Conservation (phyloP, 2,888 invertebrate species). For the Polymixis lichenea region DNA sequence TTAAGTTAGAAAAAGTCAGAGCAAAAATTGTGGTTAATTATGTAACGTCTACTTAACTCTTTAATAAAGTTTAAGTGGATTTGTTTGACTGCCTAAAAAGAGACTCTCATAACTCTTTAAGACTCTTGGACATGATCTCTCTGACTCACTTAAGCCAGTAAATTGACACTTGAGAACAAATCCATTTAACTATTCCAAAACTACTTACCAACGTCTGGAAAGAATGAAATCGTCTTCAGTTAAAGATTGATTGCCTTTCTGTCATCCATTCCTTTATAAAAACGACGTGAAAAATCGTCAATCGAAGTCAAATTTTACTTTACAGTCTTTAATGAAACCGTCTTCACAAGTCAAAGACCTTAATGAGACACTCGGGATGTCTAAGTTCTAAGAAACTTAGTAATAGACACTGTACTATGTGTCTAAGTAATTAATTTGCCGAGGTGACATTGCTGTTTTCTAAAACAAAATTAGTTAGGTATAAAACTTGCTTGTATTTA, state of each 20-base stretch:
- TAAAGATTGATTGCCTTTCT: constrained; percentile 53
- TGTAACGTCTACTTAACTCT: neutral
- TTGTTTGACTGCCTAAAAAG: neutral
- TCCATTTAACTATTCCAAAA: constrained; percentile 37
- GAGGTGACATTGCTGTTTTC: constrained; percentile 48
- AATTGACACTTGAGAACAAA: constrained; percentile 37
- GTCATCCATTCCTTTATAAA: constrained; percentile 35
- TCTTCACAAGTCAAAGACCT: constrained; percentile 40
- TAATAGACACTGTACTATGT: constrained; percentile 34
- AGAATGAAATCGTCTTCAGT: constrained; percentile 45
- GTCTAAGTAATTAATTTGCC: constrained; percentile 56
- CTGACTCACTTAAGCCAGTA: neutral
- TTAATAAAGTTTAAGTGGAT: neutral
- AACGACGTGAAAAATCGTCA: constrained; percentile 38
- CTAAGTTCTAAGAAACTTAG: constrained; percentile 53
- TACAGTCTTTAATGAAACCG: constrained; percentile 47
- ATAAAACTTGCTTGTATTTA: constrained; percentile 23
- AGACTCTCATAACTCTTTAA: neutral
- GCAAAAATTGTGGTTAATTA: neutral
- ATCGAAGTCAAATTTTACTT: constrained; percentile 42
- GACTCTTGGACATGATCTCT: neutral
- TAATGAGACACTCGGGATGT: constrained; percentile 44
- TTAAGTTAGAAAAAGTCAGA: neutral
- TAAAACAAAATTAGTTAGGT: constrained; percentile 34
- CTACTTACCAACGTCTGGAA: constrained; percentile 39